Percentiles rank a stretch among this genome's conserved stretches.
Evolutionary conservation across 2,888 invertebrate species (phyloP).

Genomic region (Philhelius pedissequus): DNA sequence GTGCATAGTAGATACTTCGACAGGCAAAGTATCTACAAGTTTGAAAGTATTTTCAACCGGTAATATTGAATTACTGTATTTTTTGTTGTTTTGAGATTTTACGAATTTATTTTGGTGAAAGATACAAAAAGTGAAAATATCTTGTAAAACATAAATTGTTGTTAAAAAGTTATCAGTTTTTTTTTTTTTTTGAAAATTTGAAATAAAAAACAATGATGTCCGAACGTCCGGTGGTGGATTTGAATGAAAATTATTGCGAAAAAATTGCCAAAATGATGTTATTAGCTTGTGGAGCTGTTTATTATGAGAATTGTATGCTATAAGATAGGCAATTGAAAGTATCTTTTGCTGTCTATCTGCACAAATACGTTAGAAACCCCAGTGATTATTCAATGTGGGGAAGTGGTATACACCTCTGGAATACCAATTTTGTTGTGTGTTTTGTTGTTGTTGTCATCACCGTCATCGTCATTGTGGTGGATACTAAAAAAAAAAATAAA

Average conservation of each 20-base stretch:
- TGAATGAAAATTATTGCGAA: not conserved
- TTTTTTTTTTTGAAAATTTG: not conserved
- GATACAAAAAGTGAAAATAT: slow-evolving; percentile 17
- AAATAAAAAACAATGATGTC: not conserved
- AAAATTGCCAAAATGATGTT: slow-evolving; percentile 23
- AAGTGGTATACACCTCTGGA: slow-evolving; percentile 29
- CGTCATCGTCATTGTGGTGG: slow-evolving; percentile 10
- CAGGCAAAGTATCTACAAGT: slow-evolving; percentile 2
- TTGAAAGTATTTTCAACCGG: slow-evolving; percentile 14
- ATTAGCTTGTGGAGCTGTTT: slow-evolving; percentile 1
- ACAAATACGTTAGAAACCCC: not conserved
- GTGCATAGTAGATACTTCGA: not conserved
- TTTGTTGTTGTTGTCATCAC: not conserved
- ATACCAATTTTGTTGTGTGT: slow-evolving; percentile 23
- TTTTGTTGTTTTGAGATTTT: not conserved
- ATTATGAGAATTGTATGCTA: slow-evolving; percentile 30
- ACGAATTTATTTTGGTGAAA: not conserved
- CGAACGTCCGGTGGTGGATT: not conserved
- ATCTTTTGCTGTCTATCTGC: not conserved
- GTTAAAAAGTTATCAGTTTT: not conserved
- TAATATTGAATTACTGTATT: not conserved
- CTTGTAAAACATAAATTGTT: not conserved
- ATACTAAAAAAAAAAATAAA: not conserved
- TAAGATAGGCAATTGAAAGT: slow-evolving; percentile 17
- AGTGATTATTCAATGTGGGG: slow-evolving; percentile 25